phyloP scores from a whole-genome alignment of 2,797 vertebrate species.

The Manis javanica region DNA sequence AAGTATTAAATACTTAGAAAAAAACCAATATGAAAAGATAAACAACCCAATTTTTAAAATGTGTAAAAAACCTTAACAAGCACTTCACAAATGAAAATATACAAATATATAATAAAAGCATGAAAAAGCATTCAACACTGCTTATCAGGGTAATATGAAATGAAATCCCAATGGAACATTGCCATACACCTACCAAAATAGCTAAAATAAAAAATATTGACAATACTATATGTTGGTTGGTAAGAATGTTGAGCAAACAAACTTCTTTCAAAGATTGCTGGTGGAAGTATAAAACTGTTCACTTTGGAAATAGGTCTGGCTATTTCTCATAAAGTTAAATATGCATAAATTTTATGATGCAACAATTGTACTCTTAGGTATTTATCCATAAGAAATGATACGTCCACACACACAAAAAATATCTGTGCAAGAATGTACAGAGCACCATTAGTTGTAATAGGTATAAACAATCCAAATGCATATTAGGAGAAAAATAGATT shows the following conservation, averaged over 20 bases:
- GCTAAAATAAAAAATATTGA: conserved; percentile 22
- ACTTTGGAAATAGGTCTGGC: background rate
- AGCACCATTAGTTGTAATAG: background rate
- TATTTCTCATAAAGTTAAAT: background rate
- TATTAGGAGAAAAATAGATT: background rate
- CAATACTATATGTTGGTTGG: background rate
- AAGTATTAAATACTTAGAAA: background rate
- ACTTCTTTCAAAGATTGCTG: background rate
- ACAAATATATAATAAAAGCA: background rate
- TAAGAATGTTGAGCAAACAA: background rate
- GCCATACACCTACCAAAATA: background rate
- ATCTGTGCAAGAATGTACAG: background rate
- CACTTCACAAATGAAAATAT: background rate
- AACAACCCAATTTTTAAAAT: background rate
- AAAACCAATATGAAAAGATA: background rate
- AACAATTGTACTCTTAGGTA: background rate
- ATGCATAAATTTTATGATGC: background rate
- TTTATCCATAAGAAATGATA: background rate
- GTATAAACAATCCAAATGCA: background rate
- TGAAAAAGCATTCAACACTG: background rate
- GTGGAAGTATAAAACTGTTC: background rate
- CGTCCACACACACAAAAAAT: background rate
- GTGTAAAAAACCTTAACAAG: background rate
- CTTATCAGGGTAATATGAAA: background rate
- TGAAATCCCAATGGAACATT: background rate